A percentile compares a stretch with the other conserved stretches of the same genome.
These are phyloP conservation scores for Atta cephalotes DNA, from an alignment of 1,140 invertebrate genomes.

Conservation along the genomic window DNA sequence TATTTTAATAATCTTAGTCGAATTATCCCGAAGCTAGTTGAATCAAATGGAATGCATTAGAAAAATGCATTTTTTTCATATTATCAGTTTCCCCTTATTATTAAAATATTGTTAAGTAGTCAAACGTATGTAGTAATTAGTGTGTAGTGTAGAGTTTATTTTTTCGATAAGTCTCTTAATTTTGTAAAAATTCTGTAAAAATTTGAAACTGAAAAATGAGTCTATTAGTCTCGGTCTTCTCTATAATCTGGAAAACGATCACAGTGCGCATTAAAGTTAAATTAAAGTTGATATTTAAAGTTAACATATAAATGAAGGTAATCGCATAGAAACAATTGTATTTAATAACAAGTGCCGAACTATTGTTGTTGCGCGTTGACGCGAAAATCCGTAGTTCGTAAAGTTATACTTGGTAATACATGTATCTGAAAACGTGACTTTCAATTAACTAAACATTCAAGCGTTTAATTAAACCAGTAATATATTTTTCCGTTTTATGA, in stretches of 20 bases:
- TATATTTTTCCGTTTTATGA: conserved; percentile 25
- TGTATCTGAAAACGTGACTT: conserved; percentile 40
- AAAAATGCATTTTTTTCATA: too few species aligned
- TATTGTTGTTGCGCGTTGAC: conserved; percentile 52
- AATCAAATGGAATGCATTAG: too few species aligned
- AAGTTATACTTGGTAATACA: conserved; percentile 48
- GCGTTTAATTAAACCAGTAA: conserved; percentile 51
- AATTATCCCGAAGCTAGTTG: too few species aligned
- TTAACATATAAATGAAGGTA: conserved; percentile 14
- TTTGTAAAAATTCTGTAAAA: too few species aligned
- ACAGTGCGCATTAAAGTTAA: neutral
- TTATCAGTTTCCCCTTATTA: too few species aligned
- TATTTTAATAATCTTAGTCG: too few species aligned
- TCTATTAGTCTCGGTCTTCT: too few species aligned
- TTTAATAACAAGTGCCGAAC: conserved; percentile 56
- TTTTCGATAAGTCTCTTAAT: too few species aligned
- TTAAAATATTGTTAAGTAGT: too few species aligned
- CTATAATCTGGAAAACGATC: conserved; percentile 15
- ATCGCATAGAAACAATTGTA: conserved; percentile 38
- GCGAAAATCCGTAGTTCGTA: conserved; percentile 42
- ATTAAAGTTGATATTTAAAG: conserved; percentile 39
- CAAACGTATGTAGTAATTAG: too few species aligned
- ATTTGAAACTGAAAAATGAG: too few species aligned
- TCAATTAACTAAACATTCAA: conserved; percentile 55
- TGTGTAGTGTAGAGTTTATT: too few species aligned